A percentile compares a stretch with the other conserved stretches of the same genome.
Evolutionary conservation across 1,140 invertebrate genomes (phyloP).

Genomic region (Pararge aegeria): DNA sequence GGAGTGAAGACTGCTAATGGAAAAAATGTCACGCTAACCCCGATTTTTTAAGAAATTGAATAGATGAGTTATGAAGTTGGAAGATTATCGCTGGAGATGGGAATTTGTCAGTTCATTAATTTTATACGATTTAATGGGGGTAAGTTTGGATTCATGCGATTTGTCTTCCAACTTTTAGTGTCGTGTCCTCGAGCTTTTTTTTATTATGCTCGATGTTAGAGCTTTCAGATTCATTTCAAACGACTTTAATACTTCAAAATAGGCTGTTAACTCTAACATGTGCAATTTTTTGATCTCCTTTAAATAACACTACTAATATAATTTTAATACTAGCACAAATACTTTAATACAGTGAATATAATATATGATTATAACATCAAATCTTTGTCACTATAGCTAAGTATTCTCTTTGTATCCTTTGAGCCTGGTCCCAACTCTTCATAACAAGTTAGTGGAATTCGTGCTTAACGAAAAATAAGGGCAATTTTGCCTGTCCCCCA

Average conservation of each 20-base stretch:
- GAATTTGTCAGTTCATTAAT: constrained; percentile 55
- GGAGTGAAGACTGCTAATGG: constrained; percentile 53
- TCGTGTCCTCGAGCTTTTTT: background rate
- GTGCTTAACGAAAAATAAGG: constrained; percentile 53
- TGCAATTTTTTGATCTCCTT: no score
- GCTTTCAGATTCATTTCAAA: background rate
- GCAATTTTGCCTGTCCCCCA: constrained; percentile 36
- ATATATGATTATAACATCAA: background rate
- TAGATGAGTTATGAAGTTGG: constrained; percentile 59
- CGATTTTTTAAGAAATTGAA: constrained; percentile 52
- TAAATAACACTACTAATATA: no score
- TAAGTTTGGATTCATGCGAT: constrained; percentile 16
- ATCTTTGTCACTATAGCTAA: constrained; percentile 21
- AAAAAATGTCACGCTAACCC: constrained; percentile 60
- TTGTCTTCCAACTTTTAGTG: constrained; percentile 21
- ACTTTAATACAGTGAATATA: background rate
- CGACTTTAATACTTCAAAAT: no score
- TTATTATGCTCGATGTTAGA: constrained; percentile 1
- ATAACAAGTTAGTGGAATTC: constrained; percentile 51
- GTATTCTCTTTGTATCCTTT: constrained; percentile 26
- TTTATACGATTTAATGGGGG: constrained; percentile 28
- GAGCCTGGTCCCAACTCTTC: constrained; percentile 42
- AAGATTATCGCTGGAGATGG: constrained; percentile 46
- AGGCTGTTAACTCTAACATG: no score
- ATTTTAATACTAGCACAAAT: no score